Evolutionary conservation across 1,140 invertebrate genomes (phyloP).

Genomic region (Orchestia grillus): DNA sequence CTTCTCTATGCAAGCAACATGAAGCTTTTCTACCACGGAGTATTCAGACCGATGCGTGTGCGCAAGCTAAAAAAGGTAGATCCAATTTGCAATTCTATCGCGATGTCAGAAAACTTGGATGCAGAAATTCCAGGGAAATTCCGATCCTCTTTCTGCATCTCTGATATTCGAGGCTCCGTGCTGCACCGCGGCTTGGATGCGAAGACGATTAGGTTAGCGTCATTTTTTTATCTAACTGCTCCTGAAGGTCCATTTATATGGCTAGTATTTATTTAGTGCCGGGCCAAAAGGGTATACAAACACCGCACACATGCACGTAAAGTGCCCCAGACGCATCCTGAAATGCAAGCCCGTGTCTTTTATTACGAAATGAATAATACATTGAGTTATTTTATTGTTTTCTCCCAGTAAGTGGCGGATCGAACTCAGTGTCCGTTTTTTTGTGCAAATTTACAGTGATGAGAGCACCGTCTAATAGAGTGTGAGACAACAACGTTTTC

Average conservation of each 20-base stretch:
- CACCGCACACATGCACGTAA: too few species aligned
- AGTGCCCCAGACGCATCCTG: too few species aligned
- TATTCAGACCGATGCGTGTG: neutral
- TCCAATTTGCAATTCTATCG: neutral
- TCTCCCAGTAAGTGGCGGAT: too few species aligned
- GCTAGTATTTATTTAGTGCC: neutral
- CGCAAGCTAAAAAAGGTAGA: neutral
- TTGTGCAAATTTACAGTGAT: too few species aligned
- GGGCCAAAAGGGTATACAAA: too few species aligned
- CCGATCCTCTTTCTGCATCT: neutral
- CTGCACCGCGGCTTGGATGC: neutral
- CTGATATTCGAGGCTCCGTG: neutral
- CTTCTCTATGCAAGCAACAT: too few species aligned
- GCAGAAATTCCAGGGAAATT: neutral
- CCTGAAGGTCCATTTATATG: neutral
- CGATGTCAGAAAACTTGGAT: neutral
- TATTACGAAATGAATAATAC: too few species aligned
- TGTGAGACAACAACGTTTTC: too few species aligned
- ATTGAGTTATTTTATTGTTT: too few species aligned
- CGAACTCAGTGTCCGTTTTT: too few species aligned
- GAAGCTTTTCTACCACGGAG: neutral
- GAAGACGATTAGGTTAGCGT: neutral
- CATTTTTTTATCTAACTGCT: neutral
- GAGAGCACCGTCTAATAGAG: too few species aligned
- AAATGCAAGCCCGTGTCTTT: too few species aligned